These are phyloP conservation scores for Rhodeus uyekii DNA, from an alignment of 2,797 vertebrate species.

Conservation along the genomic window DNA sequence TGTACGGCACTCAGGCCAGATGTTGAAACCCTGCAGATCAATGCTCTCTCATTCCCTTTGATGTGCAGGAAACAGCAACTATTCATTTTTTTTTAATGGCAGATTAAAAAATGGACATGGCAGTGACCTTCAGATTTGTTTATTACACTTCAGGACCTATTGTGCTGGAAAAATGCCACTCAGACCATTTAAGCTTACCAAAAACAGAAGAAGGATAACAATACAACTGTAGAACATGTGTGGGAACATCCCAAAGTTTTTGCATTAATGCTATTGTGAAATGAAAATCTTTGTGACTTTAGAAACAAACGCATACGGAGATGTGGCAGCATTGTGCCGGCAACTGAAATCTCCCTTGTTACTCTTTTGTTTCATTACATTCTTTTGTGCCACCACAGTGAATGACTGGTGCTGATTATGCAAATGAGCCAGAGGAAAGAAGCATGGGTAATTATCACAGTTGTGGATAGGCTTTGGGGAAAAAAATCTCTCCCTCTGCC, in stretches of 20 bases:
- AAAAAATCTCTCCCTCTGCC: conserved; percentile 64
- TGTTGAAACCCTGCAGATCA: conserved; percentile 60
- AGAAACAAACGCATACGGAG: conserved; percentile 45
- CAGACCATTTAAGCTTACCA: background rate
- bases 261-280: background rate
- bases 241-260: conserved; percentile 2
- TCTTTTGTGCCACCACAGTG: conserved; percentile 78
- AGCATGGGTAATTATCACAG: conserved; percentile 81
- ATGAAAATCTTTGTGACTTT: conserved; percentile 39
- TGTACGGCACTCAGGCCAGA: conserved; percentile 56
- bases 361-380: conserved; percentile 79
- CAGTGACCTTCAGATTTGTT: conserved; percentile 39
- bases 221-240: background rate
- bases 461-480: conserved; percentile 70
- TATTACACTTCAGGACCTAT: background rate
- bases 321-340: conserved; percentile 64
- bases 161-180: conserved; percentile 8
- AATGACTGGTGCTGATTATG: conserved; percentile 82
- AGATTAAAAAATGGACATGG: background rate
- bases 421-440: conserved; percentile 77
- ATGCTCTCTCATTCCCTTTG: conserved; percentile 65
- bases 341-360: conserved; percentile 74
- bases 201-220: background rate
- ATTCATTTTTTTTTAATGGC: conserved; percentile 30
- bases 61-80: conserved; percentile 47